Conservation (phyloP, 2,113 vertebrate species). For the Lamprologus sp. region DNA sequence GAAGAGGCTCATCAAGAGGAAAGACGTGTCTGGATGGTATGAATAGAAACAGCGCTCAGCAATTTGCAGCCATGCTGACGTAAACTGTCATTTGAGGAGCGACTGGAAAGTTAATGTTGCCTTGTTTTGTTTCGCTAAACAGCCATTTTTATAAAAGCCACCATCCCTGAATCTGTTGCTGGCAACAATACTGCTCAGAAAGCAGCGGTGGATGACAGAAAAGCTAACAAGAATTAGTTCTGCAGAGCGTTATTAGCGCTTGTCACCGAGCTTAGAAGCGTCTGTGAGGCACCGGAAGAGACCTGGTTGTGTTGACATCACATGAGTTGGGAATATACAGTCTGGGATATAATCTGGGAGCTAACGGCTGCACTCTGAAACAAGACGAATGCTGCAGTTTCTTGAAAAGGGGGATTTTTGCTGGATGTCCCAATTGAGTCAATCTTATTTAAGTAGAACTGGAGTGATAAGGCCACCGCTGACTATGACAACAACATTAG, state of each 20-base stretch:
- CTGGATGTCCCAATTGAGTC: neutral
- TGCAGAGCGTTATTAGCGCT: neutral
- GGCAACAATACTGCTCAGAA: neutral
- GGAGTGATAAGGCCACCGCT: neutral
- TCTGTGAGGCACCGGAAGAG: neutral
- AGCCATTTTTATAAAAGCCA: neutral
- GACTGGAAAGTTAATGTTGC: neutral
- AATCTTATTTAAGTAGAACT: neutral
- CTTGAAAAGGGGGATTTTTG: neutral
- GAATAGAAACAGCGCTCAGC: neutral
- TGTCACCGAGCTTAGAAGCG: neutral
- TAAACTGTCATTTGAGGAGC: neutral
- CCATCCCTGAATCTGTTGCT: rapidly evolving
- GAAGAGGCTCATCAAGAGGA: neutral
- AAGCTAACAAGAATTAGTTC: neutral
- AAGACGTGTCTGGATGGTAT: neutral
- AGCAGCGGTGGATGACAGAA: neutral
- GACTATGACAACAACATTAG: neutral
- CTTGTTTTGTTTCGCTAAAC: neutral
- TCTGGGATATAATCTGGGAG: neutral
- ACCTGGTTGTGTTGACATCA: neutral
- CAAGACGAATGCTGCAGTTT: neutral
- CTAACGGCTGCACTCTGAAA: neutral
- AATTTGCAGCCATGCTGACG: neutral
- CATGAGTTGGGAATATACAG: neutral